A percentile compares a stretch with the other conserved stretches of the same genome.
Conservation (phyloP, 2,113 vertebrate species). For the Microtus oregoni region DNA sequence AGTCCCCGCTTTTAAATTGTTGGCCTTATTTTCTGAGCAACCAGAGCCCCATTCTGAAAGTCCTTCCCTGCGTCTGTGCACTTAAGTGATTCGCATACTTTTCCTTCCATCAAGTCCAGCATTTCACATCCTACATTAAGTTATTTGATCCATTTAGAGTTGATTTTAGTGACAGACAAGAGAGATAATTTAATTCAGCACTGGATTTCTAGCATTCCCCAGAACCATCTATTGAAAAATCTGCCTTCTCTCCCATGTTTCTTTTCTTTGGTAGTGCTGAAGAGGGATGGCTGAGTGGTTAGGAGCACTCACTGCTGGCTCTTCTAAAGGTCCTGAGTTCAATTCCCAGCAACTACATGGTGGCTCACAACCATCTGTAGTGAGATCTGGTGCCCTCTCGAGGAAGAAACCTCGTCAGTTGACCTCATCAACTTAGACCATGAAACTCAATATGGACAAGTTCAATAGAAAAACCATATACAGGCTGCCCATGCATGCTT, state of each 20-base stretch:
- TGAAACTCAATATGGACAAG: too few species aligned
- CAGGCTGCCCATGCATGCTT: too few species aligned
- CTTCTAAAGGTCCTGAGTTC: too few species aligned
- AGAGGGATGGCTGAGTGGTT: too few species aligned
- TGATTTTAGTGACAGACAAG: background rate
- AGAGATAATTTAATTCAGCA: background rate
- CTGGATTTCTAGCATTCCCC: background rate
- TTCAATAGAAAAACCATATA: too few species aligned
- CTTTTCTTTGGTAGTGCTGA: background rate
- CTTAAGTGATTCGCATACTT: background rate
- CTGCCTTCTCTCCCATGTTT: background rate
- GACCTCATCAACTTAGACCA: too few species aligned
- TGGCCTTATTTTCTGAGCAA: background rate
- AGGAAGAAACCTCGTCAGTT: too few species aligned
- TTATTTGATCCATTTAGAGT: background rate
- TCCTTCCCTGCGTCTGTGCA: background rate
- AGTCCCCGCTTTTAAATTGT: background rate
- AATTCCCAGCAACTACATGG: too few species aligned
- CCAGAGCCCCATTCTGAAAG: background rate
- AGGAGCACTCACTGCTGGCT: too few species aligned
- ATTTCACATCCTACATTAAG: background rate
- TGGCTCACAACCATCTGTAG: too few species aligned
- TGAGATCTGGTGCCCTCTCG: too few species aligned
- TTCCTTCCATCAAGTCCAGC: background rate
- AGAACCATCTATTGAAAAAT: background rate